phyloP scores from a whole-genome alignment of 2,888 invertebrate species.

The Aplocera efformata region DNA sequence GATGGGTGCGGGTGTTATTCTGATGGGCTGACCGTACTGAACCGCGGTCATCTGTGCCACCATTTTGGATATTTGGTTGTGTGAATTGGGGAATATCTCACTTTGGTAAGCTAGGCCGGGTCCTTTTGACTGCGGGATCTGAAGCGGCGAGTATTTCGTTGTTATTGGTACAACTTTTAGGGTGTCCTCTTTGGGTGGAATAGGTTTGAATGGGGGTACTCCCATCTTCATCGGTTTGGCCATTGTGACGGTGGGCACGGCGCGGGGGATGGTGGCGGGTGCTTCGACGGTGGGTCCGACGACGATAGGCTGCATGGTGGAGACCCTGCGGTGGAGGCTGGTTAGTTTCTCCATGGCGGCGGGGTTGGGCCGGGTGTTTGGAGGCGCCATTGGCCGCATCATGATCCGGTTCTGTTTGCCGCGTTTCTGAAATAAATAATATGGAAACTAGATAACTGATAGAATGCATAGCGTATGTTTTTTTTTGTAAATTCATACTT shows the following conservation, averaged over 20 bases:
- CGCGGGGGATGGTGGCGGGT: constrained; percentile 33
- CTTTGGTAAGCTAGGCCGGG: constrained; percentile 65
- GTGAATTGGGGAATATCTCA: constrained; percentile 66
- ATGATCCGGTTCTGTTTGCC: constrained; percentile 74
- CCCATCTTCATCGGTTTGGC: constrained; percentile 80
- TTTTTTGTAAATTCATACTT: no score
- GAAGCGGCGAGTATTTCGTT: constrained; percentile 56
- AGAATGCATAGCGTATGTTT: no score
- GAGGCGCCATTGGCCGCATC: constrained; percentile 63
- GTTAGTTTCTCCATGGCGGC: constrained; percentile 64
- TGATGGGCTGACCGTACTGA: constrained; percentile 50
- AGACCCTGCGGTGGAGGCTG: constrained; percentile 51
- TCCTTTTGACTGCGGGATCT: constrained; percentile 61
- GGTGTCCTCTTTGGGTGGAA: constrained; percentile 83
- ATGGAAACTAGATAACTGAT: no score
- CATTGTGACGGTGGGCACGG: constrained; percentile 58
- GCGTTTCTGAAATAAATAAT: constrained; percentile 62
- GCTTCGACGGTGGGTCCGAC: constrained; percentile 52
- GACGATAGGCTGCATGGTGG: constrained; percentile 66
- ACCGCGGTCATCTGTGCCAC: constrained; percentile 70
- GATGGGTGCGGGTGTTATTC: constrained; percentile 48
- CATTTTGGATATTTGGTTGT: constrained; percentile 69
- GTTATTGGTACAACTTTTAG: constrained; percentile 75
- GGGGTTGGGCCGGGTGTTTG: constrained; percentile 54
- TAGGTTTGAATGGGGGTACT: constrained; percentile 89